phyloP scores from a whole-genome alignment of 37 sponge, comb jelly and placozoan species.

The Amphimedon queenslandica region DNA sequence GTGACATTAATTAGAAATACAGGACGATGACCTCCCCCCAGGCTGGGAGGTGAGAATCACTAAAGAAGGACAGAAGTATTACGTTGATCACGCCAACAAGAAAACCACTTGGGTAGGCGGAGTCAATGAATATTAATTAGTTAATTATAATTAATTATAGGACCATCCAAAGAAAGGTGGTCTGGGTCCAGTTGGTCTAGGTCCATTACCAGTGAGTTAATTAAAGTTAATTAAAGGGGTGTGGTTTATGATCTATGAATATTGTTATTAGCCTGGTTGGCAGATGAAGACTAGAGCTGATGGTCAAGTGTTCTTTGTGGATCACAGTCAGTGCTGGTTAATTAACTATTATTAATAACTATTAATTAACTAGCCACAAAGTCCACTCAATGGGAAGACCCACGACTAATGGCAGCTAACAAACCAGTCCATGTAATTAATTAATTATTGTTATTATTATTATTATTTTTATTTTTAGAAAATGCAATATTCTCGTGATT shows the following conservation, averaged over 20 bases:
- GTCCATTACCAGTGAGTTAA: conserved; percentile 7
- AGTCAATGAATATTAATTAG: background rate
- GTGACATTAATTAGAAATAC: background rate
- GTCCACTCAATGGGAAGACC: conserved; percentile 92
- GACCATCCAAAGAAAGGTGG: background rate
- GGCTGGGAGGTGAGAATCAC: conserved; percentile 71
- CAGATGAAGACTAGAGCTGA: background rate
- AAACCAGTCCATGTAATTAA: conserved; percentile 63
- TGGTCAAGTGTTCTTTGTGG: conserved; percentile 61
- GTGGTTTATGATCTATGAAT: no score
- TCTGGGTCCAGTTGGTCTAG: background rate
- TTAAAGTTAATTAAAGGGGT: no score
- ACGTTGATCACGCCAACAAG: conserved; percentile 68
- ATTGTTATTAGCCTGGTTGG: no score
- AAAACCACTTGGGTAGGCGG: conserved; percentile 75
- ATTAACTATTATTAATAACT: background rate
- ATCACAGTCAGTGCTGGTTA: conserved; percentile 1
- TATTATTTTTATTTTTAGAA: conserved; percentile 23
- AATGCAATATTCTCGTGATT: conserved; percentile 74
- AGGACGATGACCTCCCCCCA: conserved; percentile 52
- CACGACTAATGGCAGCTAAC: conserved; percentile 54
- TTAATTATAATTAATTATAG: background rate
- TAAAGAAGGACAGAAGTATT: conserved; percentile 56
- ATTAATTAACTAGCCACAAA: conserved; percentile 36
- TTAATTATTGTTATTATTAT: background rate